Evolutionary conservation across 2,888 invertebrate genomes (phyloP).

Genomic region (Cyaniris semiargus): DNA sequence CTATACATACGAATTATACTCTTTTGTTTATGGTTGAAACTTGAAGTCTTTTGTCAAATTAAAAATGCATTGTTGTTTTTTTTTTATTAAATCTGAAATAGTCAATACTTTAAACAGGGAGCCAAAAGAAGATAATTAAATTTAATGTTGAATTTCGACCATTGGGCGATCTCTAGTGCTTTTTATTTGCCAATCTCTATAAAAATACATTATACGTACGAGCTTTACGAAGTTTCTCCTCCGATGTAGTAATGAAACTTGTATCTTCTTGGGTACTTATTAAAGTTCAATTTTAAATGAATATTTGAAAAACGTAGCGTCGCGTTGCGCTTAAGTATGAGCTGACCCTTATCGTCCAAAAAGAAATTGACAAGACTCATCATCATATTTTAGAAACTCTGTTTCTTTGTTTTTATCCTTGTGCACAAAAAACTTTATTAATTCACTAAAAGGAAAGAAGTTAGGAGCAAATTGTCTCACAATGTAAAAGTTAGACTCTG

Average conservation of each 20-base stretch:
- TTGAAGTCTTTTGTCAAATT: too few species aligned
- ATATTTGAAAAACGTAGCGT: background rate
- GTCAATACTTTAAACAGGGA: too few species aligned
- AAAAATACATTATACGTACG: too few species aligned
- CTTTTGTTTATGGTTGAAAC: too few species aligned
- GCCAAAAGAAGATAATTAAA: too few species aligned
- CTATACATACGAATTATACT: too few species aligned
- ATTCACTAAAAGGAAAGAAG: conserved; percentile 22
- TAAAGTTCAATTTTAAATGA: background rate
- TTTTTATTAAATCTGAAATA: too few species aligned
- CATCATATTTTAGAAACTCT: background rate
- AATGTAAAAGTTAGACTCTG: conserved; percentile 29
- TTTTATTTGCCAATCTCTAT: too few species aligned
- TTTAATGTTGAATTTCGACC: too few species aligned
- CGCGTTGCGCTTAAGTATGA: background rate
- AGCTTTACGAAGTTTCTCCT: too few species aligned
- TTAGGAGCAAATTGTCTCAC: background rate
- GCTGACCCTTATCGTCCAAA: background rate
- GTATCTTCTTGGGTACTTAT: background rate
- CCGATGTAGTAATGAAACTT: background rate
- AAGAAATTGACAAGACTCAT: background rate
- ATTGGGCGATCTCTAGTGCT: too few species aligned
- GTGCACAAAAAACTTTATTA: background rate
- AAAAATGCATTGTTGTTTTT: too few species aligned
- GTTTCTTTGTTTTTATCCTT: background rate